Conservation (phyloP, 2,113 vertebrate genomes). For the Dasyurus viverrinus region DNA sequence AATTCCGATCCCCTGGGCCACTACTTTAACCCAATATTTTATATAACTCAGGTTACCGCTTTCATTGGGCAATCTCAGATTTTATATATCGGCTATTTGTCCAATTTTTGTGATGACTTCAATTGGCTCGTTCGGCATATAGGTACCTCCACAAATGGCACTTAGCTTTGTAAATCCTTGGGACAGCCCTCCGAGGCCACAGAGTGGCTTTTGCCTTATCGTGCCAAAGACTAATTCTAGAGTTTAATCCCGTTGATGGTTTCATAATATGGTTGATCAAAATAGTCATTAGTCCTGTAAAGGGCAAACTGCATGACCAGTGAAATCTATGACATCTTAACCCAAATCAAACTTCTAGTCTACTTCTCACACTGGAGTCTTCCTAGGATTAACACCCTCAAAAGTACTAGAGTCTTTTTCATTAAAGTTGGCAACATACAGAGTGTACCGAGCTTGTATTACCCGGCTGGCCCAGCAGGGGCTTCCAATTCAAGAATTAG, state of each 20-base stretch:
- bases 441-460: neutral
- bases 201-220: neutral
- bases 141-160: neutral
- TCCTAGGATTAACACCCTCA: neutral
- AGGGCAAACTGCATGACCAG: neutral
- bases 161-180: neutral
- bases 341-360: neutral
- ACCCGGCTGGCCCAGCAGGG: neutral
- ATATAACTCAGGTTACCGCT: conserved; percentile 97
- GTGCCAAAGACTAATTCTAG: neutral
- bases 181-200: neutral
- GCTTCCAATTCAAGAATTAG: neutral
- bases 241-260: neutral
- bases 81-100: neutral
- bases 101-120: neutral
- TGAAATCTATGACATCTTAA: conserved; percentile 1
- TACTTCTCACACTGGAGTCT: neutral
- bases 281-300: neutral
- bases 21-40: conserved; percentile 87
- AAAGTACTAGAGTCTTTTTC: neutral
- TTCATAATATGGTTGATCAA: neutral
- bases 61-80: conserved; percentile 91
- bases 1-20: conserved; percentile 94
- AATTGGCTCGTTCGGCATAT: neutral
- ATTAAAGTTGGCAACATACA: neutral